Percentiles rank a stretch among this genome's conserved stretches.
Conservation (phyloP, 2,888 invertebrate genomes). For the Drosophila heteroneura region DNA sequence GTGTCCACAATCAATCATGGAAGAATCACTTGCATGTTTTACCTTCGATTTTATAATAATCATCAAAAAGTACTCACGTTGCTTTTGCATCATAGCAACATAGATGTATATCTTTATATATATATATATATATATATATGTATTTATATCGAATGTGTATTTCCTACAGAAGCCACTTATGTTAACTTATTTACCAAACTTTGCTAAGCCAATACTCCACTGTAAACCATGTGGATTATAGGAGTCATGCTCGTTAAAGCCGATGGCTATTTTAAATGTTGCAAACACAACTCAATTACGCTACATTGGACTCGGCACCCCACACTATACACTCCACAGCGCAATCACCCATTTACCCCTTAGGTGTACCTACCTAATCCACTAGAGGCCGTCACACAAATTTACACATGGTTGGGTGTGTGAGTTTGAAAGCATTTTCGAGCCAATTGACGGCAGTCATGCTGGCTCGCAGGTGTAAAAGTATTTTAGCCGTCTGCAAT, state of each 20-base stretch:
- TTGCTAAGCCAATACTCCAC: constrained; percentile 16
- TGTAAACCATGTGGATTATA: constrained; percentile 23
- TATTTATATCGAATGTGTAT: neutral
- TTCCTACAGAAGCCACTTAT: constrained; percentile 10
- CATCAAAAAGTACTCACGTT: constrained; percentile 1
- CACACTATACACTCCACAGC: neutral
- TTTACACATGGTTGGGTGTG: constrained; percentile 44
- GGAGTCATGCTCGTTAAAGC: constrained; percentile 58
- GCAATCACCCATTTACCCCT: neutral
- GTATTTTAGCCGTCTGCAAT: constrained; percentile 55
- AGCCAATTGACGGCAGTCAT: constrained; percentile 65
- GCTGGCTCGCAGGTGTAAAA: constrained; percentile 65
- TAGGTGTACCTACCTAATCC: constrained; percentile 18
- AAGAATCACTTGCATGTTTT: neutral
- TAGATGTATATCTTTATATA: too few species aligned
- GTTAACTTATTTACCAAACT: constrained; percentile 40
- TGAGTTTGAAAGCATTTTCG: constrained; percentile 31
- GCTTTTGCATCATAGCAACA: too few species aligned
- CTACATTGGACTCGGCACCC: constrained; percentile 24
- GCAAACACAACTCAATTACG: constrained; percentile 79
- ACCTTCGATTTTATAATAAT: neutral
- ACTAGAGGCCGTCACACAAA: constrained; percentile 33
- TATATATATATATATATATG: neutral
- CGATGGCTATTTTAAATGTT: constrained; percentile 74
- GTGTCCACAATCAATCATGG: neutral